Base-by-base conservation (phyloP, 2,113 vertebrate species). In the Reinhardtius hippoglossoides region DNA sequence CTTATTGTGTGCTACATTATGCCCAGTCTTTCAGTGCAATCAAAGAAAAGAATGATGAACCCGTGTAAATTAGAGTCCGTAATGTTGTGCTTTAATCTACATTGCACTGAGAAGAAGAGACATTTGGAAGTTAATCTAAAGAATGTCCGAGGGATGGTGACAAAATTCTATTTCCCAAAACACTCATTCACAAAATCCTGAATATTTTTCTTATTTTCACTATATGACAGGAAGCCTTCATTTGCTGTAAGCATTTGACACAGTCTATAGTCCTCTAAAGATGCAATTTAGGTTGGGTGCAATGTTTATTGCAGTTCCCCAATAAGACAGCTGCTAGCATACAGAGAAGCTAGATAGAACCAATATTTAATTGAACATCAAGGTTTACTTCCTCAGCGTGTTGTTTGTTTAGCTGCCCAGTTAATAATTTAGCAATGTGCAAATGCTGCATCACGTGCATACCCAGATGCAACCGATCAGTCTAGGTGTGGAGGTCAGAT, bases 371-470 rank as follows among this genome's bases (percentile, higher is more conserved):
- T 40, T 64, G 9, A 58, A 63, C 1, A 55, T 5, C 64, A 70
- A 54, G 7, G 54, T 40, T 59, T 65, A 35, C 8, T 52, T 60
- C 9, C 23, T 67, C 40, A 12, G 26, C n/a, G 57, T 23, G 1
- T 26, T 60, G 37, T 75, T 78, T 71, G 46, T 48, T 81, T 69
- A 79, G 48, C 50, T 65, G 40, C 48, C 42, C 2, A 21, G 82
- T 90, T 83, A 90, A 87, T 87, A 37, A 88, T 83, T 87, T 44
- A 90, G 55, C 81, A 50, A 72, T 52, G 72, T 63, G 74, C 74
- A 84, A 74, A 85, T 26, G 31, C 50, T 82, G 55, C 78, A 48
- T 69, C 40, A 74, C n/a, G 57, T 46, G 73, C 10, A 58, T 35
- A 61, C 61, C 72, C 61, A 26, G 18, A 80, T 35, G 42, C 37